Percentiles rank a stretch among this genome's conserved stretches.
phyloP scores from a whole-genome alignment of 1,140 invertebrate species.

The Brachionus paranguensis region DNA sequence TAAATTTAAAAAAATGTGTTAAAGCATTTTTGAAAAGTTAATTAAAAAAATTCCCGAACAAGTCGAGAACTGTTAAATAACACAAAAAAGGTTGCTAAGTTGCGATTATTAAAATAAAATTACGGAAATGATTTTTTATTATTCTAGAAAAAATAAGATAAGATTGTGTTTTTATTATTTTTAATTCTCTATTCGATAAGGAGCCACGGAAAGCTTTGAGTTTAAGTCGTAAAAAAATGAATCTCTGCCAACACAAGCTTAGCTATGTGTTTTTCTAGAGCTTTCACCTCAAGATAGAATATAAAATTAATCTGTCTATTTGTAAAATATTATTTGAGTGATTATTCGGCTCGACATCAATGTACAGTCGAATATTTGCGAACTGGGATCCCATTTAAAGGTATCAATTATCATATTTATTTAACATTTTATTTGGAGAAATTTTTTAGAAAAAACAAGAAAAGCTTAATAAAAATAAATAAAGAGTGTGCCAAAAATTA shows the following conservation, averaged over 20 bases:
- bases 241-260: neutral
- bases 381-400: neutral
- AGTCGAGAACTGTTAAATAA: neutral
- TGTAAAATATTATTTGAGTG: neutral
- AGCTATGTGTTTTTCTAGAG: neutral
- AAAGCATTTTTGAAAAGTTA: neutral
- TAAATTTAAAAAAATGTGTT: neutral
- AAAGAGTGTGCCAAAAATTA: neutral
- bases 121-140: neutral
- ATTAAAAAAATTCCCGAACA: neutral
- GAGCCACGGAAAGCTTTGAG: neutral
- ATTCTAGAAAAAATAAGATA: neutral
- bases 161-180: neutral
- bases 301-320: neutral
- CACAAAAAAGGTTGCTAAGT: neutral
- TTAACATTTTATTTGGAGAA: neutral
- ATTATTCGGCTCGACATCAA: neutral
- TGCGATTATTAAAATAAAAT: neutral
- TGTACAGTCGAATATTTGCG: neutral
- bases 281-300: neutral
- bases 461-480: neutral
- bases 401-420: neutral
- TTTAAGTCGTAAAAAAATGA: neutral
- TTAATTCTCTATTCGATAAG: neutral
- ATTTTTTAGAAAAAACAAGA: neutral